phyloP scores from a whole-genome alignment of 2,888 invertebrate genomes.

The Baccha elongata region DNA sequence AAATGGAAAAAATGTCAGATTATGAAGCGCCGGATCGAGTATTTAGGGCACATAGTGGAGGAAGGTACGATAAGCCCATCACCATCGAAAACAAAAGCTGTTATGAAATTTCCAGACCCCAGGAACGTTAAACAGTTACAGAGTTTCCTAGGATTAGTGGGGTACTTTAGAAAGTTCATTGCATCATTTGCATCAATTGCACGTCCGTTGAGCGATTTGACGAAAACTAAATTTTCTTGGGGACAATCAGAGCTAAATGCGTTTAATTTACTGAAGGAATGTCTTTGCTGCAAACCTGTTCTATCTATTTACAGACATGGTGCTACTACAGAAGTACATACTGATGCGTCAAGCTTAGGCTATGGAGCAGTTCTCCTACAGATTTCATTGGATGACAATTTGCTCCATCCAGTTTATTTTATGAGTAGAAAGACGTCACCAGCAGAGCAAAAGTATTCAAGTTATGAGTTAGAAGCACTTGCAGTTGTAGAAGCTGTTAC shows the following conservation, averaged over 20 bases:
- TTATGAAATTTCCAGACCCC: not conserved
- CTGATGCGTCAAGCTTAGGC: no score
- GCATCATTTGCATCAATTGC: constrained; percentile 5
- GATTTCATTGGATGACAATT: not conserved
- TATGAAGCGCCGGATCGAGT: not conserved
- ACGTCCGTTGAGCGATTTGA: constrained; percentile 11
- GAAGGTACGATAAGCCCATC: no score
- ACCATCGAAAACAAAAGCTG: constrained; percentile 4
- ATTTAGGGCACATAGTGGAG: not conserved
- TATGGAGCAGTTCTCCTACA: not conserved
- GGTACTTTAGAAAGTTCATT: not conserved
- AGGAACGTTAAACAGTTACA: no score
- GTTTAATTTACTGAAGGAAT: no score
- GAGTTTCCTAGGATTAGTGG: constrained; percentile 1
- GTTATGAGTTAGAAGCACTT: no score
- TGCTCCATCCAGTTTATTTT: constrained; percentile 6
- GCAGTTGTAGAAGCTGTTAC: no score
- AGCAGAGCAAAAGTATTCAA: not conserved
- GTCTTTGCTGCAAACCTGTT: not conserved
- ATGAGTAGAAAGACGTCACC: constrained; percentile 9
- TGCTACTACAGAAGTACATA: not conserved
- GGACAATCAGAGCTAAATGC: no score
- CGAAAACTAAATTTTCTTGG: constrained; percentile 3
- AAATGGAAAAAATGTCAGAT: constrained; percentile 13
- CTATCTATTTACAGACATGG: not conserved